phyloP scores from a whole-genome alignment of 2,797 vertebrate genomes.

The Pogoniulus pusillus region DNA sequence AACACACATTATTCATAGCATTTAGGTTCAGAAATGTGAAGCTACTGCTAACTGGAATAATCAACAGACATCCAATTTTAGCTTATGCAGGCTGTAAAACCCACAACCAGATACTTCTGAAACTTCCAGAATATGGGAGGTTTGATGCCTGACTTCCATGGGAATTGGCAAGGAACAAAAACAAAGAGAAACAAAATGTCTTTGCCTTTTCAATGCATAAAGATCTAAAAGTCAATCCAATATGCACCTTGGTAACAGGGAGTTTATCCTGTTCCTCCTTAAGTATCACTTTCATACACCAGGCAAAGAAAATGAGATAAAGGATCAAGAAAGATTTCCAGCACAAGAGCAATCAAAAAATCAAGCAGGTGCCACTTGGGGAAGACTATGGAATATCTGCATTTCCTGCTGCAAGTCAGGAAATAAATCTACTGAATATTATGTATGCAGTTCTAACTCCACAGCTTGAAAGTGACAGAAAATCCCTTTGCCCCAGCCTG shows the following conservation, averaged over 20 bases:
- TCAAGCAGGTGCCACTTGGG: not conserved
- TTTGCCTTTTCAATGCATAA: not conserved
- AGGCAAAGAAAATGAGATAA: not conserved
- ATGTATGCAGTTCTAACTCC: not conserved
- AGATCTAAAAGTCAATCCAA: not conserved
- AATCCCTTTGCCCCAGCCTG: not conserved
- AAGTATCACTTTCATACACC: not conserved
- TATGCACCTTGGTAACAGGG: no score
- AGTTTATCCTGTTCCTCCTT: not conserved
- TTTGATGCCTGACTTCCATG: not conserved
- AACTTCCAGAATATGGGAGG: not conserved
- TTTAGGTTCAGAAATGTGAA: not conserved
- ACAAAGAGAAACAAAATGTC: accelerated
- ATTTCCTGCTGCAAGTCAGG: not conserved
- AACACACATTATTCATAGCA: not conserved
- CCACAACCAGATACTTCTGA: not conserved
- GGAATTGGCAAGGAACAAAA: not conserved
- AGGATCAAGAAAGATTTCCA: not conserved
- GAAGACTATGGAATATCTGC: not conserved
- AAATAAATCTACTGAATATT: not conserved
- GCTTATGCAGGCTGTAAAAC: accelerated
- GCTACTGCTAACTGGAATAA: not conserved
- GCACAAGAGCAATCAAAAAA: not conserved
- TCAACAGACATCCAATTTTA: not conserved
- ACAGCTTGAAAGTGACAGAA: not conserved